These are phyloP conservation scores for Poeciliopsis presidionis DNA, from an alignment of 2,797 vertebrate genomes.

Conservation along the genomic window DNA sequence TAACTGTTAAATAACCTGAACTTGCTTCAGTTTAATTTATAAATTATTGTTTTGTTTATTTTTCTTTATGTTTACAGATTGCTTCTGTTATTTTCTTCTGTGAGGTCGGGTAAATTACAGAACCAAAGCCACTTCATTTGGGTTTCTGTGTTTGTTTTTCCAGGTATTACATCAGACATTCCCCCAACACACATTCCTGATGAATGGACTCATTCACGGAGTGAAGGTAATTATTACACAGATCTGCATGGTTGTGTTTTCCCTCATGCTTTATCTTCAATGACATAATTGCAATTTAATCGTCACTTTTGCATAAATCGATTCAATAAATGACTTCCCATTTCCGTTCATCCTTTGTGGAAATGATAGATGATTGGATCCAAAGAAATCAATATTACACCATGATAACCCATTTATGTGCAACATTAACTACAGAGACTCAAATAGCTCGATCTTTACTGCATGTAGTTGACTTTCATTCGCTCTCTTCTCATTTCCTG, in stretches of 20 bases:
- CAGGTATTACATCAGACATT: constrained; percentile 92
- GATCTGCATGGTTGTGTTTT: not conserved
- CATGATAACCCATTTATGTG: not conserved
- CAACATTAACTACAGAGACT: not conserved
- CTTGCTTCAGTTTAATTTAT: not conserved
- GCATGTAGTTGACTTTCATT: not conserved
- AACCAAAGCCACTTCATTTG: constrained; percentile 23
- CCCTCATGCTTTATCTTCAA: not conserved
- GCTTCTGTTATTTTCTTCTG: not conserved
- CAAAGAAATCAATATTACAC: not conserved
- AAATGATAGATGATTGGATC: not conserved
- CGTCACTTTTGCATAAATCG: not conserved
- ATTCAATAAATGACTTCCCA: not conserved
- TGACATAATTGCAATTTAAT: not conserved
- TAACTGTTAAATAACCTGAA: not conserved
- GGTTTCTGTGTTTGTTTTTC: constrained; percentile 47
- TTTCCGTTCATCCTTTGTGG: not conserved
- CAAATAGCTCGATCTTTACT: not conserved
- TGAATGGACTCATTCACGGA: constrained; percentile 93
- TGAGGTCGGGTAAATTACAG: not conserved
- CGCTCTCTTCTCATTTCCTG: not conserved
- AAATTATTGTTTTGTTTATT: not conserved
- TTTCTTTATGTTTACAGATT: not conserved
- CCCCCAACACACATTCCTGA: constrained; percentile 93
- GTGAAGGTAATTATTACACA: constrained; percentile 85